Evolutionary conservation across 2,888 invertebrate species (phyloP), one percentile per base, ranked within the genome.

Genomic region (Metellina segmentata): DNA sequence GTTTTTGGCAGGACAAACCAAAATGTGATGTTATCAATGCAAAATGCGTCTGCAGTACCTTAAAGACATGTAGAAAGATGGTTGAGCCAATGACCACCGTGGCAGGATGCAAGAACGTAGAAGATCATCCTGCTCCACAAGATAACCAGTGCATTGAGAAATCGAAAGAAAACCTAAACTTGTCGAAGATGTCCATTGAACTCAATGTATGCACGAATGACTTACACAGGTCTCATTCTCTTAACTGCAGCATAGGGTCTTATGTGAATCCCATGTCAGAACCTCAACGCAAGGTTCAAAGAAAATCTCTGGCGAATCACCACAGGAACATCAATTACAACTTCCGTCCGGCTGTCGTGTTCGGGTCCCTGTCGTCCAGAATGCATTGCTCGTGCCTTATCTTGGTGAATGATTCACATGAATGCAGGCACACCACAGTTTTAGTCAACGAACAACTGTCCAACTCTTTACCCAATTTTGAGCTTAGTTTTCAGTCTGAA

Each of bases 311-410:
- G 19, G 90, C 92, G 11, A 90, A 78, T 85, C 90, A 90, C 75
- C 16, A 88, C 19, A 83, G 83, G 51, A 82, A 81, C 72, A 53
- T 91, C n/a, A 93, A 89, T 16, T 91, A 91, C 20, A 71, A 91
- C 72, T 93, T 91, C 74, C 88, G 93, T 7, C 78, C 81, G 52
- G 86, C 82, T 16, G 90, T 49, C 49, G 70, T 61, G 34, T 70
- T 79, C 70, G 72, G 85, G 9, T 20, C 34, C 6, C 19, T 89
- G 16, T 86, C 81, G 20, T 16, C 75, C 49, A 81, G 81, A 52
- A 78, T 75, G 13, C 89, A 93, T 81, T 91, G 93, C 34, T 93
- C 93, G 9, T 93, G 93, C 34, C 82, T 93, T n/a, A 88, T 91
- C 34, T 91, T 93, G 19, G 48, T 48, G 13, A n/a, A 75, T 48